Evolutionary conservation across 2,113 vertebrate species (phyloP), one percentile per base, ranked within the genome.

Genomic region (Cyprinus carpio): DNA sequence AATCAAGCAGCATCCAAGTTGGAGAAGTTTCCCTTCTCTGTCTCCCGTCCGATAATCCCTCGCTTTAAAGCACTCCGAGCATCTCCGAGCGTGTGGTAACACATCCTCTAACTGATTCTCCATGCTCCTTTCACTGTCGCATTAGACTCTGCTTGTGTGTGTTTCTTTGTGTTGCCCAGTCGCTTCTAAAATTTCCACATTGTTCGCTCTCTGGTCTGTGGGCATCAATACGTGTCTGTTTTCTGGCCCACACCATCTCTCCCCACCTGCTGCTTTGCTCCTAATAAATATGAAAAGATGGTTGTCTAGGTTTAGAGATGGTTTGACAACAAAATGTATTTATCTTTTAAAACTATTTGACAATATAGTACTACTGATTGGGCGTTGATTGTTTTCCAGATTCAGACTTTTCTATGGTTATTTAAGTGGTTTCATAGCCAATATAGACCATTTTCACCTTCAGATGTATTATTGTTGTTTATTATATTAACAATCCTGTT

Each of bases 101-200:
- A 89, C 92, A 89, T 88, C 85, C 88, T 90, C 90, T 90, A 88
- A 92, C 88, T 90, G 87, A 89, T 94, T 94, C 91, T 92, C 89
- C 88, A 88, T 90, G 91, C 90, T 89, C 89, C 91, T 93, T 91
- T 93, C 90, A 93, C 88, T 75, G 89, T 90, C 88, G 88, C 91
- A 93, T 92, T 87, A 92, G 89, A 69, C 77, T 80, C 86, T 84
- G 88, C 85, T 69, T 93, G 89, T 92, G 90, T 91, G 89, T 87
- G 88, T 91, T 88, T 87, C 86, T 82, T 92, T 92, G 91, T 92
- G 88, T 43, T 43, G 82, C 87, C 87, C 83, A 60, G 89, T 91
- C 89, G 72, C 91, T 90, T 94, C 92, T 94, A 92, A 93, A 91
- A 92, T 92, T 92, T 94, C 93, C 90, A 91, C 90, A 92, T 93